phyloP scores from a whole-genome alignment of 2,113 vertebrate genomes.

The Mystacornis crossleyi region DNA sequence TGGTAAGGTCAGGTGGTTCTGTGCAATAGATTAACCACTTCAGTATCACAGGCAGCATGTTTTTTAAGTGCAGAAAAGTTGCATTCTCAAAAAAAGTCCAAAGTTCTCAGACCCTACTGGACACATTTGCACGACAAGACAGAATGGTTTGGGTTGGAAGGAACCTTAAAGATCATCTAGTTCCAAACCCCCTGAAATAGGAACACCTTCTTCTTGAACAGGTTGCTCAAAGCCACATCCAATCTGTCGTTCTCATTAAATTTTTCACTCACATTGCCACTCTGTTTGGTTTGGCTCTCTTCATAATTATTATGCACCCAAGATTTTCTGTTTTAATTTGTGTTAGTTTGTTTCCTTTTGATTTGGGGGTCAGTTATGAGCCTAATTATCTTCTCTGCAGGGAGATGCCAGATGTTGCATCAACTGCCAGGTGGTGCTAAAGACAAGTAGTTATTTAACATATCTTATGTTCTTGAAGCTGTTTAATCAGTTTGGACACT shows the following conservation, averaged over 20 bases:
- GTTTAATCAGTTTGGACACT: slow-evolving; percentile 49
- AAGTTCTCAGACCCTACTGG: not conserved
- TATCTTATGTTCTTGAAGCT: not conserved
- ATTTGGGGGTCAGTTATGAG: not conserved
- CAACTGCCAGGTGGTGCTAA: slow-evolving; percentile 3
- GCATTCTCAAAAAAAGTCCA: not conserved
- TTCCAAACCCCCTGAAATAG: not conserved
- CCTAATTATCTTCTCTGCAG: slow-evolving; percentile 24
- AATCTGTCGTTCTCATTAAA: not conserved
- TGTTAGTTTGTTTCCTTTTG: slow-evolving; percentile 5
- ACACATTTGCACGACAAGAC: not conserved
- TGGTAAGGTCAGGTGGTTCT: not conserved
- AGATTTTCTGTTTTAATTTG: slow-evolving; percentile 27
- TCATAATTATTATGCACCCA: not conserved
- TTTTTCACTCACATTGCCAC: not conserved
- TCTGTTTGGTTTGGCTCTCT: not conserved
- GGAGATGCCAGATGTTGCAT: slow-evolving; percentile 52
- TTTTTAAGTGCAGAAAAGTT: not conserved
- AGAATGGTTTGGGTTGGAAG: not conserved
- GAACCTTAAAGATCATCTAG: not conserved
- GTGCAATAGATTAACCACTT: not conserved
- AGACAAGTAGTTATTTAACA: slow-evolving; percentile 20
- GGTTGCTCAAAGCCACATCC: not conserved
- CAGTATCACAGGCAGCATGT: not conserved
- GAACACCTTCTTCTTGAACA: not conserved